Conservation (phyloP, 2,888 invertebrate genomes). For the Exocentrus adspersus region DNA sequence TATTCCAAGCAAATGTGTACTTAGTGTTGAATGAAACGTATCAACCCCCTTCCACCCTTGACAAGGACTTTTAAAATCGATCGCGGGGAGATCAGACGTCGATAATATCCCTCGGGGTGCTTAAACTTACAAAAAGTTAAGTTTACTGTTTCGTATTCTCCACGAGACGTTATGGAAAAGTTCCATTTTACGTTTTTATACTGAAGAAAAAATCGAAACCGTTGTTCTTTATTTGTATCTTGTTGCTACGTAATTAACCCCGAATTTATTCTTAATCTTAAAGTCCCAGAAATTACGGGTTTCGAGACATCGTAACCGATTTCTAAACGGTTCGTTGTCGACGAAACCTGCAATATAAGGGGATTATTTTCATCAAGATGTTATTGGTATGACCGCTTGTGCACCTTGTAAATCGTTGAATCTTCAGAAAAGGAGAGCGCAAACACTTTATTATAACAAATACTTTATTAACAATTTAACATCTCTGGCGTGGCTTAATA, state of each 20-base stretch:
- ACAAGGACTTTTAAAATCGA: constrained; percentile 4
- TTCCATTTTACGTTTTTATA: no score
- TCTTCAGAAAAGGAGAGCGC: no score
- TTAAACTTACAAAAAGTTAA: constrained; percentile 14
- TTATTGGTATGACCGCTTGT: no score
- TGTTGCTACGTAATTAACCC: no score
- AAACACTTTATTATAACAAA: no score
- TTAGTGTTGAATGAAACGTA: neutral
- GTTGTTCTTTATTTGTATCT: no score
- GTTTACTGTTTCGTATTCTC: constrained; percentile 11
- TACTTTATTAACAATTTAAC: no score
- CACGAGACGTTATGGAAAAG: neutral
- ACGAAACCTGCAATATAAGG: constrained; percentile 96
- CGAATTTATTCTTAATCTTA: no score
- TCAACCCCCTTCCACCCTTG: neutral
- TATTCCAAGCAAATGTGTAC: no score
- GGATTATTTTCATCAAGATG: constrained; percentile 60
- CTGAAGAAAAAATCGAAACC: no score
- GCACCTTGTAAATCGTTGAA: no score
- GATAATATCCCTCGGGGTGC: constrained; percentile 14
- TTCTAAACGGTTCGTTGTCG: constrained; percentile 89
- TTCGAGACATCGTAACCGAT: constrained; percentile 86
- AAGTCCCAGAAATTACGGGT: constrained; percentile 84
- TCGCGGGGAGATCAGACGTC: constrained; percentile 10
- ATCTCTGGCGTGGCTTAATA: no score